Percentiles rank a stretch among this genome's conserved stretches.
Evolutionary conservation across 2,888 invertebrate species (phyloP).

Genomic region (Himalopsyche kuldschensis): DNA sequence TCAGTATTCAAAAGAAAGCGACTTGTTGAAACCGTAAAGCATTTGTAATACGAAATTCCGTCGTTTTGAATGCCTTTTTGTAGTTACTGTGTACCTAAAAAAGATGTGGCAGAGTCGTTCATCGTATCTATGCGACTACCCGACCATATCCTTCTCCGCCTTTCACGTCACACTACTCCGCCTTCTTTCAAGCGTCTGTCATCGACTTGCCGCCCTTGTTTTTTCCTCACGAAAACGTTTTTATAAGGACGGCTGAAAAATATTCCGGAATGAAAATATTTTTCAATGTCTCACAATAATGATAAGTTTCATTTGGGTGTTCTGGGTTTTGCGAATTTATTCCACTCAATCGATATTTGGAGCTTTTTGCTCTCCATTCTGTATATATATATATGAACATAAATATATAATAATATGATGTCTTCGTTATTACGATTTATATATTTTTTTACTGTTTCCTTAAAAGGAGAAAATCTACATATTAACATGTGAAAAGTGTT

Average conservation of each 20-base stretch:
- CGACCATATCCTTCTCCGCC: background rate
- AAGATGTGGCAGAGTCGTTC: background rate
- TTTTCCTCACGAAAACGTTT: conserved; percentile 4
- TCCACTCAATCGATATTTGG: background rate
- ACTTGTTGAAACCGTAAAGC: background rate
- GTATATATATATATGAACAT: background rate
- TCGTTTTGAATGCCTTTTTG: background rate
- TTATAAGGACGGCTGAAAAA: conserved; percentile 14
- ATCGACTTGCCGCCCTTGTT: conserved; percentile 1
- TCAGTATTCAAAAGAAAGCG: background rate
- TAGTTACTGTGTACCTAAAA: background rate
- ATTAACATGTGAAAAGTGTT: too few species aligned
- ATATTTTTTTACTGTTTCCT: background rate
- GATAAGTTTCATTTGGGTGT: conserved; percentile 20
- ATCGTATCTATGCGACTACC: background rate
- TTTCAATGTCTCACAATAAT: conserved; percentile 29
- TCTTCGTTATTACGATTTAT: background rate
- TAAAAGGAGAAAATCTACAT: too few species aligned
- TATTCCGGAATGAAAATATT: conserved; percentile 29
- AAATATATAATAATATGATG: background rate
- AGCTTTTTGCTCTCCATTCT: background rate
- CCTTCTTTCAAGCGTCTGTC: conserved; percentile 17
- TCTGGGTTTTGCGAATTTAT: background rate
- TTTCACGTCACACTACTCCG: background rate
- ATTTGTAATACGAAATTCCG: background rate